A percentile compares a stretch with the other conserved stretches of the same genome.
Evolutionary conservation across 2,888 invertebrate genomes (phyloP).

Genomic region (Calameuta filiformis): DNA sequence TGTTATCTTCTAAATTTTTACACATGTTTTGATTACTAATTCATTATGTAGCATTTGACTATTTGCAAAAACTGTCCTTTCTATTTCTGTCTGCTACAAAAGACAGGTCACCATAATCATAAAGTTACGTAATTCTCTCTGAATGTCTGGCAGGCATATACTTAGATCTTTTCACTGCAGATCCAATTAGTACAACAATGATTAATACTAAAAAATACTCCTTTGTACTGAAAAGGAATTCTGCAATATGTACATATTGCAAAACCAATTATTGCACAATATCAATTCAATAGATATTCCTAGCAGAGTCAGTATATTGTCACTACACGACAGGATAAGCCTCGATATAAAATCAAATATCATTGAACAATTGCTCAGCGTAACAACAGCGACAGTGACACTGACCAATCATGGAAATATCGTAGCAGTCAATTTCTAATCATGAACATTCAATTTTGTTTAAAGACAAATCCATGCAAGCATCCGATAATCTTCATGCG

Average conservation of each 20-base stretch:
- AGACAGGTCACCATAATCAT: slow-evolving; percentile 51
- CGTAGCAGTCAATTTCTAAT: not conserved
- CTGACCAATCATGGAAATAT: not conserved
- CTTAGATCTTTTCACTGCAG: not conserved
- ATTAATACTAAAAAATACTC: not conserved
- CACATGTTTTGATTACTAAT: not conserved
- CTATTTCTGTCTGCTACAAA: not conserved
- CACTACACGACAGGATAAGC: not conserved
- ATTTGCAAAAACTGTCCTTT: not conserved
- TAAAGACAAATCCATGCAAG: slow-evolving; percentile 85
- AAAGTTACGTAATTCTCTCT: slow-evolving; percentile 52
- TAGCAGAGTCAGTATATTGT: not conserved
- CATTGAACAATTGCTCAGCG: not conserved
- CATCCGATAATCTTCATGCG: slow-evolving; percentile 88
- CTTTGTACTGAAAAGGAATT: not conserved
- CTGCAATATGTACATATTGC: not conserved
- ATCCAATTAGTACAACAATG: not conserved
- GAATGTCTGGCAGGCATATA: slow-evolving; percentile 1
- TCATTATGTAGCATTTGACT: not conserved
- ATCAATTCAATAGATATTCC: not conserved
- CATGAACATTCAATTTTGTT: slow-evolving; percentile 37
- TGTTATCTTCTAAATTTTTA: not conserved
- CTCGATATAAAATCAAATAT: not conserved
- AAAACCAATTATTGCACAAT: not conserved
- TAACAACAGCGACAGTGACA: not conserved